A percentile compares a stretch with the other conserved stretches of the same genome.
Evolutionary conservation across 2,797 vertebrate genomes (phyloP).

Genomic region (Kryptolebias ocellatus): DNA sequence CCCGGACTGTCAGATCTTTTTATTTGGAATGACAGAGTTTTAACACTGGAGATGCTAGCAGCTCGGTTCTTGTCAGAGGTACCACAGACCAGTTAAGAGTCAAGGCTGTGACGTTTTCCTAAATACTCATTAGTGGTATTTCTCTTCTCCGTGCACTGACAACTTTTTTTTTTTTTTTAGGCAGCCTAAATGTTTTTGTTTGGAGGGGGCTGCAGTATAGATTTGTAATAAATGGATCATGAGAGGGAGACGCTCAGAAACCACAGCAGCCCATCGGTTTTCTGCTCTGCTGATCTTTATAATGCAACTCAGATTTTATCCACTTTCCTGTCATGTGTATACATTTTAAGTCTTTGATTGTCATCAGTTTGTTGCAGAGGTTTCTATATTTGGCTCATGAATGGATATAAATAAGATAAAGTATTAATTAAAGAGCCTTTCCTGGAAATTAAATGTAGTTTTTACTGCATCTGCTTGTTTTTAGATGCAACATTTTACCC

Average conservation of each 20-base stretch:
- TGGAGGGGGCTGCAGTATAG: constrained; percentile 1
- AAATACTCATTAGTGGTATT: constrained; percentile 56
- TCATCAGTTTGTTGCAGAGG: background rate
- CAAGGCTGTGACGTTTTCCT: constrained; percentile 32
- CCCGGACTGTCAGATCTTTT: constrained; percentile 4
- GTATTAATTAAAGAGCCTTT: too few relatives aligned
- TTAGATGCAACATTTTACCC: too few relatives aligned
- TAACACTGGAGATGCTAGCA: constrained; percentile 29
- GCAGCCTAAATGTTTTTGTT: constrained; percentile 14
- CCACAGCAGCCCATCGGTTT: constrained; percentile 32
- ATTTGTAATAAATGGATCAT: constrained; percentile 45
- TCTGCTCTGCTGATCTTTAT: constrained; percentile 18
- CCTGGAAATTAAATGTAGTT: too few relatives aligned
- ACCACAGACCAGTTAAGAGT: constrained; percentile 42
- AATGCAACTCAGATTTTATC: constrained; percentile 17
- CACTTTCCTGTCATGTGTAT: constrained; percentile 1
- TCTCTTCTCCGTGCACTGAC: constrained; percentile 24
- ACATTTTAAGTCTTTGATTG: too few relatives aligned
- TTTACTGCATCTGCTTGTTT: too few relatives aligned
- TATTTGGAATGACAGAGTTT: constrained; percentile 13
- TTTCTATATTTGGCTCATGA: background rate
- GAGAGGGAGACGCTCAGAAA: constrained; percentile 31
- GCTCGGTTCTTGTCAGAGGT: constrained; percentile 34
- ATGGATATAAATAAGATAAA: too few relatives aligned
- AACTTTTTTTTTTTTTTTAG: constrained; percentile 30